Evolutionary conservation across 2,113 vertebrate genomes (phyloP).

Genomic region (Cyrtonyx montezumae): DNA sequence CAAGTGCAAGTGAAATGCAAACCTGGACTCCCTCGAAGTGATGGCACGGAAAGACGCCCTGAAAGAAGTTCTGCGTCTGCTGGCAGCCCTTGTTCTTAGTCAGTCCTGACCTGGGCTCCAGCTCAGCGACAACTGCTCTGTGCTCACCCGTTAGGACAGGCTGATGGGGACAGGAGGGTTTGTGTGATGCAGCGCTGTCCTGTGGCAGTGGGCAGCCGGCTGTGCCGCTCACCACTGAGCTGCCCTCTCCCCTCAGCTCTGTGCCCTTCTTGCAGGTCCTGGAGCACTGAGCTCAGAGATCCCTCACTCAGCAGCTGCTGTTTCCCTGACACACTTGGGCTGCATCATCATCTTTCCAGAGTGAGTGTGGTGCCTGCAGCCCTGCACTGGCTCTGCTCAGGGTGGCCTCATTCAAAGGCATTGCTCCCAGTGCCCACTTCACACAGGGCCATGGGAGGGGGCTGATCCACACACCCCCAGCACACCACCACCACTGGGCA

Average conservation of each 20-base stretch:
- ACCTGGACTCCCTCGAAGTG: background rate
- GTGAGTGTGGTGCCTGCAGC: accelerated
- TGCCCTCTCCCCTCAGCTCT: background rate
- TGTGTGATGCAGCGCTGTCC: background rate
- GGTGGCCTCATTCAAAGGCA: background rate
- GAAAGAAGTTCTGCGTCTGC: background rate
- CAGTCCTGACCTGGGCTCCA: background rate
- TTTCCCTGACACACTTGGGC: background rate
- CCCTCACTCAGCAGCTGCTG: background rate
- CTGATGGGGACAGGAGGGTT: background rate
- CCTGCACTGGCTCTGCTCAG: background rate
- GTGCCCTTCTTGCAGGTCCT: background rate
- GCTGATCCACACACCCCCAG: background rate
- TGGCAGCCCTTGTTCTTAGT: background rate
- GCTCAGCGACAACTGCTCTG: background rate
- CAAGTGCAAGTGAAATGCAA: background rate
- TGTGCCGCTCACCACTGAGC: too few relatives aligned
- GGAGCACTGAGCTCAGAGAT: background rate
- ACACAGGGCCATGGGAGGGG: accelerated
- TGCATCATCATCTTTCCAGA: background rate
- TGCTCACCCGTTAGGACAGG: background rate
- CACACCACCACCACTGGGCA: background rate
- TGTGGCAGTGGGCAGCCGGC: background rate
- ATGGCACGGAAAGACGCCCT: background rate
- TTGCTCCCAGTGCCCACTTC: background rate